phyloP scores from a whole-genome alignment of 2,113 vertebrate species.

The Heptranchias perlo region DNA sequence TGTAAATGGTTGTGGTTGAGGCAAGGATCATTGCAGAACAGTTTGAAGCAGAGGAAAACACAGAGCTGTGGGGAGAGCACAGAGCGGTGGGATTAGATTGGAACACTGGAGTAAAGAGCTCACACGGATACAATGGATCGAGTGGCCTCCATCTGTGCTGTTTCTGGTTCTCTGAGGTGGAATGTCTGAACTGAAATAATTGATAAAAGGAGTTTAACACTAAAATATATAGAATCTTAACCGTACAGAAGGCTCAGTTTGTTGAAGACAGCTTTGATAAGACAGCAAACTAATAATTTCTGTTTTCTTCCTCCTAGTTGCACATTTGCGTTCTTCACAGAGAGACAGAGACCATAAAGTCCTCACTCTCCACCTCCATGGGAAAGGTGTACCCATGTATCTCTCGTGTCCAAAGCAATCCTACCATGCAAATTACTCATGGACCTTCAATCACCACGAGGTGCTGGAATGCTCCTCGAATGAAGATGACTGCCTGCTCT shows the following conservation, averaged over 20 bases:
- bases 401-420: slow-evolving; percentile 63
- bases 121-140: too few relatives aligned
- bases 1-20: neutral
- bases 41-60: neutral
- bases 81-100: neutral
- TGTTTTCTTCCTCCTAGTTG: neutral
- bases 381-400: slow-evolving; percentile 50
- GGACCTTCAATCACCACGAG: slow-evolving; percentile 45
- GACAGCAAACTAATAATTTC: neutral
- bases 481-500: slow-evolving; percentile 54
- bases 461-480: slow-evolving; percentile 51
- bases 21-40: neutral
- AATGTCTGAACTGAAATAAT: neutral
- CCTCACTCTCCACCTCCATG: neutral
- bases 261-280: neutral
- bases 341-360: accelerated
- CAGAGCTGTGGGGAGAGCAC: neutral
- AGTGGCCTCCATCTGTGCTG: neutral
- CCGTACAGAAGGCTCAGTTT: neutral
- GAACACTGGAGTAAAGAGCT: neutral
- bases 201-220: neutral
- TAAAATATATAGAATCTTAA: neutral
- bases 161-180: neutral
- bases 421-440: slow-evolving; percentile 60
- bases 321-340: neutral